Base-by-base conservation (phyloP, 1,140 invertebrate species). In the Harpegnathos saltator region DNA sequence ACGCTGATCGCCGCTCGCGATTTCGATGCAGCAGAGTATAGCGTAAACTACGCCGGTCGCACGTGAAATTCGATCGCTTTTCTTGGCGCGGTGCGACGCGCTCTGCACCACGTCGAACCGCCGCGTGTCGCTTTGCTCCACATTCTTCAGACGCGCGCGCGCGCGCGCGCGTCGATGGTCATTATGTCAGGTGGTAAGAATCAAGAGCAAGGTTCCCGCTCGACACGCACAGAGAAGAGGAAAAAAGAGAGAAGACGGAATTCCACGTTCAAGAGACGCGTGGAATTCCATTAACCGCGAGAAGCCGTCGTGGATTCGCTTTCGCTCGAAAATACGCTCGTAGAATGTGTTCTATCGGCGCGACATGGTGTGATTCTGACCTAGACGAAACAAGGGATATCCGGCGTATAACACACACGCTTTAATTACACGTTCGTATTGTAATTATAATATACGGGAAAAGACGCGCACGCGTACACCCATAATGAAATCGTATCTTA, bases 1-100 rank as follows among this genome's bases (percentile, higher is more conserved):
- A 15, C 54, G 44, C 61, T 56, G 82, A 58, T 81, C 65, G 75
- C 33, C 33, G 7, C 3, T 61, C 19, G 63, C 26, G 78, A 85
- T 83, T 86, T 87, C 84, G 52, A 71, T 82, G 85, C 84, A 26
- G 54, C 62, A 85, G n/a, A n/a, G 52, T 44, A 22, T 81, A n/a
- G 69, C 73, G 63, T 69, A 48, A 75, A 86, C 72, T 62, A 75
- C 65, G 33, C 72, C 50, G 69, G n/a, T 29, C 62, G 56, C 61
- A 66, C 61, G 74, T 85, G 86, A 87, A 83, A 87, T 86, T 86
- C 84, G 85, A 87, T 87, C 85, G 77, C 78, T 85, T 73, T 84
- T 72, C 63, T 66, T 63, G 38, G 73, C 50, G 66, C 48, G 65
- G 9, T 48, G 62, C 17, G 56, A 71, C 44, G 54, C n/a, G n/a